A percentile compares a stretch with the other conserved stretches of the same genome.
These are phyloP conservation scores for Eucriotettix oculatus DNA, from an alignment of 2,888 invertebrate genomes.

Conservation along the genomic window DNA sequence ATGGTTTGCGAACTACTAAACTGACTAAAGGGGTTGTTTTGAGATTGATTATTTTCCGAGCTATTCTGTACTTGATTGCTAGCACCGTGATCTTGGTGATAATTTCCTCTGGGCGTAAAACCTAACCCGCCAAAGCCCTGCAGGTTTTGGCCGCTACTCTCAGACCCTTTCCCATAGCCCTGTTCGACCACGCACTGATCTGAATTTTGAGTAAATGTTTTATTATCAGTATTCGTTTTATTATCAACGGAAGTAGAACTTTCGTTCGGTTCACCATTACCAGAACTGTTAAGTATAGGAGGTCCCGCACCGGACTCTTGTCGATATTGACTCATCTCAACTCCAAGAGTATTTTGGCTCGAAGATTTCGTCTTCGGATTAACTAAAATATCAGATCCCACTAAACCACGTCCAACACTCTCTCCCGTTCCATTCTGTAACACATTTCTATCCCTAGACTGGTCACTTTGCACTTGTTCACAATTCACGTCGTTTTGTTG, in stretches of 20 bases:
- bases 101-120: slow-evolving; percentile 18
- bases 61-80: slow-evolving; percentile 17
- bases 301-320: slow-evolving; percentile 45
- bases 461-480: slow-evolving; percentile 46
- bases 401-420: slow-evolving; percentile 41
- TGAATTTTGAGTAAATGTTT: slow-evolving; percentile 17
- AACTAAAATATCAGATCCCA: slow-evolving; percentile 33
- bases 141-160: slow-evolving; percentile 17
- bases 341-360: slow-evolving; percentile 31
- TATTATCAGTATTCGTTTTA: slow-evolving; percentile 18
- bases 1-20: slow-evolving; percentile 13
- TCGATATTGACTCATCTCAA: slow-evolving; percentile 54
- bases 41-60: slow-evolving; percentile 14
- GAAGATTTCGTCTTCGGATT: slow-evolving; percentile 48
- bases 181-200: slow-evolving; percentile 17
- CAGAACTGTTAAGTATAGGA: slow-evolving; percentile 19
- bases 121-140: slow-evolving; percentile 18
- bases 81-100: slow-evolving; percentile 16
- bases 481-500: slow-evolving; percentile 58
- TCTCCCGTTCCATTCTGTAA: slow-evolving; percentile 66
- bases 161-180: slow-evolving; percentile 17
- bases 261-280: slow-evolving; percentile 17
- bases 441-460: slow-evolving; percentile 43
- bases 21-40: slow-evolving; percentile 15
- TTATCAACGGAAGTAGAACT: slow-evolving; percentile 17